Evolutionary conservation across 2,113 vertebrate genomes (phyloP).

Genomic region (Entosphenus tridentatus): DNA sequence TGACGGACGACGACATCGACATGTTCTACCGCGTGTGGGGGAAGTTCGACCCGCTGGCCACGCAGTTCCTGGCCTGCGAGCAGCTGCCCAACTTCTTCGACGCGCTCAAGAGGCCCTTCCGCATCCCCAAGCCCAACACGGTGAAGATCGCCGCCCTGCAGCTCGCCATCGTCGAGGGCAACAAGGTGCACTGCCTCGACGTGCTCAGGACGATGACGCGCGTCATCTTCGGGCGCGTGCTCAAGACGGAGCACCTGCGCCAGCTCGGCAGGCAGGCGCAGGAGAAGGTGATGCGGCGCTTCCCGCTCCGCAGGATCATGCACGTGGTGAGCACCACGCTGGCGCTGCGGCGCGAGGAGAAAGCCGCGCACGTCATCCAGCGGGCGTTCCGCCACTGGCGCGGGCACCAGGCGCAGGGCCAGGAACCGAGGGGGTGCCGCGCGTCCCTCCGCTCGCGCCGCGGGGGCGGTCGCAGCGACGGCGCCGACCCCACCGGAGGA

Average conservation of each 20-base stretch:
- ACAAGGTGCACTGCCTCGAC: constrained; percentile 2
- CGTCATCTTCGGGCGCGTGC: constrained; percentile 9
- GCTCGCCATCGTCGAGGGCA: background rate
- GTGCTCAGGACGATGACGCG: background rate
- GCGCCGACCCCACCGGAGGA: too few species aligned
- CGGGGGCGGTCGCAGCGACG: too few species aligned
- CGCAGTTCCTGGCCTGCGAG: constrained; percentile 8
- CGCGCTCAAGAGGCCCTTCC: constrained; percentile 8
- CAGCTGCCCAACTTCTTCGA: constrained; percentile 9
- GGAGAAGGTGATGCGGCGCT: constrained; percentile 13
- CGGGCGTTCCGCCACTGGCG: constrained; percentile 15
- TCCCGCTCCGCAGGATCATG: constrained; percentile 11
- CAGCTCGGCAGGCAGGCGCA: constrained; percentile 10
- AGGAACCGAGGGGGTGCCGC: too few species aligned
- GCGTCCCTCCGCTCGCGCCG: too few species aligned
- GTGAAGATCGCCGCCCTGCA: constrained; percentile 9
- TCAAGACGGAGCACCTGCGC: constrained; percentile 9
- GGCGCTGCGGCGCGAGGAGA: constrained; percentile 14
- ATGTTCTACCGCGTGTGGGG: constrained; percentile 11
- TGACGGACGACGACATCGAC: constrained; percentile 11
- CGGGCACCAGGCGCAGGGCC: constrained; percentile 8
- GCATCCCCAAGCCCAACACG: constrained; percentile 10
- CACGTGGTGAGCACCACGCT: constrained; percentile 10
- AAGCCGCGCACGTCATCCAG: constrained; percentile 15
- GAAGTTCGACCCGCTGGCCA: constrained; percentile 8